Evolutionary conservation across 2,888 invertebrate genomes (phyloP), one percentile per base, ranked within the genome.

Genomic region (Atethmia centrago): DNA sequence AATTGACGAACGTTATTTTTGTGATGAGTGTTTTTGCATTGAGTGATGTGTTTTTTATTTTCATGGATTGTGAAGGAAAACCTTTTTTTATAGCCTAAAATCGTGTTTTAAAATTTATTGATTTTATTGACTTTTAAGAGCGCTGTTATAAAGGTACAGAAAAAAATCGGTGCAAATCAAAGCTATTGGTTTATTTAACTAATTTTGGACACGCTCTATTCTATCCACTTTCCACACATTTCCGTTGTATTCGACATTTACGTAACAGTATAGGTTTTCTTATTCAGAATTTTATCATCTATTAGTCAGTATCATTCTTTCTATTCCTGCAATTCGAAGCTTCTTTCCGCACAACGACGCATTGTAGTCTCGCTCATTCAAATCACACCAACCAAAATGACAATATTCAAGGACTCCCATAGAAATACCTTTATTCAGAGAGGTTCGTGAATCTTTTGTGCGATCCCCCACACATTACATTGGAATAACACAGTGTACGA

Each of bases 361-460:
- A 80, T 88, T 87, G 86, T 89, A 78, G 74, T 78, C 63, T 64
- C 61, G 65, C 77, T 81, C 81, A 88, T 88, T 87, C 83, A 88
- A 85, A 83, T 85, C 84, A 87, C 88, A 88, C 89, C 88, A 80
- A 83, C 80, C 81, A 83, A 86, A 89, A 90, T 87, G 88, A 88
- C 87, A 86, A 90, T 88, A 81, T 88, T 91, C 88, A 90, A 93
- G 92, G 88, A 89, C 88, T 87, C 83, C 87, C 85, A 87, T 88
- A 87, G 85, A 90, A 91, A 86, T 85, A 89, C 87, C 87, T 90
- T 90, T 88, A 82, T 85, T 87, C 78, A 76, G 87, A 80, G 80
- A 88, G 86, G 79, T 70, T 87, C 79, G 86, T 86, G 78, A 88
- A 85, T 86, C 90, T 88, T 90, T 93, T 93, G 89, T 92, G 80